Conservation (phyloP, 1,140 invertebrate species). For the Drosophila yakuba region DNA sequence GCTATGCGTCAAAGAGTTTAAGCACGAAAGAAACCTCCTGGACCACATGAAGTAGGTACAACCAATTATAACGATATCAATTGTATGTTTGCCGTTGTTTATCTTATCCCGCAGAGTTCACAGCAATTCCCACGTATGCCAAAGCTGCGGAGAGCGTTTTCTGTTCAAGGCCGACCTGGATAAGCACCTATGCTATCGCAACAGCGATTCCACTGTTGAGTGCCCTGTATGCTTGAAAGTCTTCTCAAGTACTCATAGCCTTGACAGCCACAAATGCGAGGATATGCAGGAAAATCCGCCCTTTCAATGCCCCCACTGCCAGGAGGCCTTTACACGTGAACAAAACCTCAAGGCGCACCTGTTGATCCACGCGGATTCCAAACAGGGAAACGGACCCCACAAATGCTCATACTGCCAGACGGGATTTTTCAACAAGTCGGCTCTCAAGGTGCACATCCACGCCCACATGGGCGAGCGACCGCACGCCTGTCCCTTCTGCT, state of each 20-base stretch:
- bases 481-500: slow-evolving; percentile 10
- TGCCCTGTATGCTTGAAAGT: slow-evolving; percentile 19
- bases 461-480: slow-evolving; percentile 15
- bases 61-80: too few species aligned
- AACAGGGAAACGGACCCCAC: slow-evolving; percentile 12
- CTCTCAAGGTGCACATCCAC: slow-evolving; percentile 8
- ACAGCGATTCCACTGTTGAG: slow-evolving; percentile 7
- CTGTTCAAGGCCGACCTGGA: slow-evolving; percentile 23
- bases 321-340: slow-evolving; percentile 6
- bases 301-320: slow-evolving; percentile 25
- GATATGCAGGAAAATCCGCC: neutral
- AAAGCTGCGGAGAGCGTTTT: slow-evolving; percentile 14
- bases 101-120: neutral
- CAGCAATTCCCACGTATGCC: slow-evolving; percentile 11
- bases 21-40: slow-evolving; percentile 4
- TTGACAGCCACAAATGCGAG: slow-evolving; percentile 19
- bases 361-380: slow-evolving; percentile 11
- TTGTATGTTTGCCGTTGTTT: too few species aligned
- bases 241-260: slow-evolving; percentile 8
- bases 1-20: slow-evolving; percentile 11
- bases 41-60: slow-evolving; percentile 17
- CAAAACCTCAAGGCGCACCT: slow-evolving; percentile 18
- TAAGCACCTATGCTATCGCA: slow-evolving; percentile 5
- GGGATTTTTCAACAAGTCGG: slow-evolving; percentile 15
- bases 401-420: slow-evolving; percentile 6